Conservation (phyloP, 2,797 vertebrate species). For the Trematocara caparti region DNA sequence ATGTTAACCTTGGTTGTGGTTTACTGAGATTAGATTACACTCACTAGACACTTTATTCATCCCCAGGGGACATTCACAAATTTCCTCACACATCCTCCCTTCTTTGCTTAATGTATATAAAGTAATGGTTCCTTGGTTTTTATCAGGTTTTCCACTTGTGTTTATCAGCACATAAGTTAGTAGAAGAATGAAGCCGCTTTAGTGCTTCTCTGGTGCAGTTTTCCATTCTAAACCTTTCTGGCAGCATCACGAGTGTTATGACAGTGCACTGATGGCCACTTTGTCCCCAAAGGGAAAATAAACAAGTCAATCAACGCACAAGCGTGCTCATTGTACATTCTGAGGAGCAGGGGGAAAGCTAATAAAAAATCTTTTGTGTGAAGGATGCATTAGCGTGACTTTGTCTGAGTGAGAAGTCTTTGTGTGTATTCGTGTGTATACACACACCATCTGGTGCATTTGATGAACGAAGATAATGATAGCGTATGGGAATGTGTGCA, state of each 20-base stretch:
- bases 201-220: constrained; percentile 16
- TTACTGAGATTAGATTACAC: neutral
- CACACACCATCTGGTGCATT: constrained; percentile 10
- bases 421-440: neutral
- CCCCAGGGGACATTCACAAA: neutral
- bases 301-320: constrained; percentile 26
- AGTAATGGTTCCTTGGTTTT: neutral
- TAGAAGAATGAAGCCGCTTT: neutral
- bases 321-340: constrained; percentile 28
- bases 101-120: neutral
- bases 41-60: neutral
- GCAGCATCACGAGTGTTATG: constrained; percentile 24
- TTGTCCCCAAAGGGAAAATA: constrained; percentile 35
- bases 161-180: neutral
- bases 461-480: constrained; percentile 7
- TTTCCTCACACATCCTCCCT: neutral
- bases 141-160: neutral
- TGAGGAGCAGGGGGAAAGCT: neutral
- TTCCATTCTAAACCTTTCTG: constrained; percentile 26
- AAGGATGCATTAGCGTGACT: neutral
- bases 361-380: constrained; percentile 27
- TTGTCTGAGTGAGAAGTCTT: neutral
- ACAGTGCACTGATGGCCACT: constrained; percentile 12
- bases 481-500: neutral
- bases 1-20: neutral